phyloP scores from a whole-genome alignment of 2,888 invertebrate genomes.

The Cantharis nigra region DNA sequence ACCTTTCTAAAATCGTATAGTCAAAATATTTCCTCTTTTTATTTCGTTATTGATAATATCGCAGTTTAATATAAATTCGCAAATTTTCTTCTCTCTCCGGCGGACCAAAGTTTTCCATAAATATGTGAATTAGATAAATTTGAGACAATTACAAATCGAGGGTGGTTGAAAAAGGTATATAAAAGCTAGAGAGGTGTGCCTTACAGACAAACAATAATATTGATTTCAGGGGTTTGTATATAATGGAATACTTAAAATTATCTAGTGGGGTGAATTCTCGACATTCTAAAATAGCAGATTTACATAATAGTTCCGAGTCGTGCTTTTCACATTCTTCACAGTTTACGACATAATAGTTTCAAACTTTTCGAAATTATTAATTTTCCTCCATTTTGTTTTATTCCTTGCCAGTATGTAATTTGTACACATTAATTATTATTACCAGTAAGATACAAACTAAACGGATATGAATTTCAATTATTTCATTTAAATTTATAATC shows the following conservation, averaged over 20 bases:
- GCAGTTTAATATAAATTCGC: background rate
- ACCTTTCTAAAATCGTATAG: background rate
- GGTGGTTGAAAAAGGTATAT: slow-evolving; percentile 15
- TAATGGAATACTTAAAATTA: slow-evolving; percentile 26
- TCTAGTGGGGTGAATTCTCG: slow-evolving; percentile 6
- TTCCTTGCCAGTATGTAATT: background rate
- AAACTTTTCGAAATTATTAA: background rate
- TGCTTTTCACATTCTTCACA: background rate
- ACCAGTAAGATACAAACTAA: background rate
- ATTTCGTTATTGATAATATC: background rate
- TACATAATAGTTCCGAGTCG: slow-evolving; percentile 10
- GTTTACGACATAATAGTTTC: background rate
- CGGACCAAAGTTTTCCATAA: background rate
- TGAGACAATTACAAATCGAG: slow-evolving; percentile 11
- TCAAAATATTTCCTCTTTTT: background rate
- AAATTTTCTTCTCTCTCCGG: background rate
- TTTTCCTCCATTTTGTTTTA: background rate
- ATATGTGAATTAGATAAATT: background rate
- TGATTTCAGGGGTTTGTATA: slow-evolving; percentile 25
- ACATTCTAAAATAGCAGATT: slow-evolving; percentile 18
- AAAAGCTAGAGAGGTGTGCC: slow-evolving; percentile 17
- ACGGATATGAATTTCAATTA: slow-evolving; percentile 6
- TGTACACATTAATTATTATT: background rate
- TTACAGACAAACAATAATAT: slow-evolving; percentile 23
- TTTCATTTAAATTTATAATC: slow-evolving; percentile 19